Evolutionary conservation across 2,113 vertebrate species (phyloP), one percentile per base, ranked within the genome.

Genomic region (Laticauda laticaudata): DNA sequence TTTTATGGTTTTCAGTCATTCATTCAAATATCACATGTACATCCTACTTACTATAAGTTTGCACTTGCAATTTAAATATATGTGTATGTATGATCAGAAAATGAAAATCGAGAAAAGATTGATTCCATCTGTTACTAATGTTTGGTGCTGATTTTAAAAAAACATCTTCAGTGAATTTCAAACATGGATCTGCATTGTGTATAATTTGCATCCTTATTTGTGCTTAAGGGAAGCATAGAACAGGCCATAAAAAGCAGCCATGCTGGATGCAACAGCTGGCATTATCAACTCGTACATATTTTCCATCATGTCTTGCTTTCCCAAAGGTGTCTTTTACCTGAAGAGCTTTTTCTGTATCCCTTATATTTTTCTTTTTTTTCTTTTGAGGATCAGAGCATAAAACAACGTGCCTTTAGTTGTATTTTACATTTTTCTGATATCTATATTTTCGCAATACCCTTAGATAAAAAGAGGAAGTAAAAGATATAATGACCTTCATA

Each of bases 261-360:
- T 64, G 56, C 57, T 34, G 75, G 3, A 21, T 86, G 59, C 81
- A 90, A 92, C 39, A 90, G 57, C 88, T 92, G 91, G 48, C 92
- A 3, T 3, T 29, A 26, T 29, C 75, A 86, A 2, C 8, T 26
- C 21, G 54, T 1, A 11, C 95, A 95, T 94, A 69, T n/a, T 18
- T 0, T 87, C 88, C 93, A 90, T 93, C 75, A 93, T 53, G 14
- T 90, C 45, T 93, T 75, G n/a, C 45, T 45, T 56, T 56, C 92
- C 56, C 92, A 90, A 89, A 93, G 92, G 92, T 87, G 56, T 93
- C 56, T 87, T 90, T 90, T 87, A 93, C 89, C 81, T 90, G n/a
- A 53, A 61, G 48, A 90, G 56, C 61, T 87, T 43, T 90, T 86
- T n/a, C 56, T 29, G 21, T 86, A 75, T 86, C n/a, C 29, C 43